These are phyloP conservation scores for Dufourea novaeangliae DNA, from an alignment of 1,140 invertebrate species.

Conservation along the genomic window DNA sequence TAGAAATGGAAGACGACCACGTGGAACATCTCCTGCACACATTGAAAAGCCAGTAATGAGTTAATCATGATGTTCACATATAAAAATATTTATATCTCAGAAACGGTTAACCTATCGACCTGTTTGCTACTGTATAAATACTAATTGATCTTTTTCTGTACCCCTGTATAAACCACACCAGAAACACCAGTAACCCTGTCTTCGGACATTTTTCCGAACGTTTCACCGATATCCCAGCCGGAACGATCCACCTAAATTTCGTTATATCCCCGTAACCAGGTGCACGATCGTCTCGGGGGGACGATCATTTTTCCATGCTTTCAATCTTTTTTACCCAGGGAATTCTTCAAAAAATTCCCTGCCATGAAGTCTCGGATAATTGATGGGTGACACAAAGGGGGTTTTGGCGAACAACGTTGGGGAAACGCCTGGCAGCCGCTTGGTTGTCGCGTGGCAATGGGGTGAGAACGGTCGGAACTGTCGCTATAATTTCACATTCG, in stretches of 20 bases:
- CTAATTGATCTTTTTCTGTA: too few relatives aligned
- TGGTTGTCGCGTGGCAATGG: background rate
- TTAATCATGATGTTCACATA: too few relatives aligned
- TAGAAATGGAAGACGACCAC: too few relatives aligned
- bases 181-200: background rate
- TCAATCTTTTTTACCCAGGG: conserved; percentile 21
- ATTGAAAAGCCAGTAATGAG: too few relatives aligned
- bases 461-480: background rate
- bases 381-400: conserved; percentile 28
- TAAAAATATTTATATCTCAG: too few relatives aligned
- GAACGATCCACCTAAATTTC: conserved; percentile 36
- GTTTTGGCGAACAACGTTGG: background rate
- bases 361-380: conserved; percentile 20
- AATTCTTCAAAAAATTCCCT: conserved; percentile 38
- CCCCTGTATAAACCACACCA: too few relatives aligned
- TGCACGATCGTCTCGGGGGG: conserved; percentile 9
- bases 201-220: conserved; percentile 27
- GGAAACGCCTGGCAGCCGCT: background rate
- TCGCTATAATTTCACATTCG: conserved; percentile 37
- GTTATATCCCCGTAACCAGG: conserved; percentile 37
- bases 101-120: too few relatives aligned
- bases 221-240: conserved; percentile 11
- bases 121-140: too few relatives aligned
- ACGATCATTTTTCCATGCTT: conserved; percentile 21
- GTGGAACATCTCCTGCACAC: too few relatives aligned